Evolutionary conservation across 2,797 vertebrate genomes (phyloP).

Genomic region (Coregonus sp.): DNA sequence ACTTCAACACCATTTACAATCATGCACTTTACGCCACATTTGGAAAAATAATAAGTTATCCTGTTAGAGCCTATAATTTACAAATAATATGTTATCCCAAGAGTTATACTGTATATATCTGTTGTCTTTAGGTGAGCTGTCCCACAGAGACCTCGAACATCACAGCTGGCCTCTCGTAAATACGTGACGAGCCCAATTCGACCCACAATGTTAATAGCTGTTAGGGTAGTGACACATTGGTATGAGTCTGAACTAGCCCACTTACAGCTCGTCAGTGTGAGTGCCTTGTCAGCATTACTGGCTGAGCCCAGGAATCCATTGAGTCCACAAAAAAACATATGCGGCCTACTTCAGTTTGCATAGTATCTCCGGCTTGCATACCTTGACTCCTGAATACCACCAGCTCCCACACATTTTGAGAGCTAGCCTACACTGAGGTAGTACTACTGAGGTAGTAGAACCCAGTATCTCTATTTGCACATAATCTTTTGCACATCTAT

Average conservation of each 20-base stretch:
- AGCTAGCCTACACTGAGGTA: too few relatives aligned
- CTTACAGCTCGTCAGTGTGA: too few relatives aligned
- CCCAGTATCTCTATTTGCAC: too few relatives aligned
- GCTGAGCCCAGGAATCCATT: background rate
- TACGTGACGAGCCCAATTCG: background rate
- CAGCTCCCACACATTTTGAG: background rate
- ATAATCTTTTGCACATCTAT: too few relatives aligned
- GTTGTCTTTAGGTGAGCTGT: too few relatives aligned
- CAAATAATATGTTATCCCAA: too few relatives aligned
- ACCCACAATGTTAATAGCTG: background rate
- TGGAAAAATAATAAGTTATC: too few relatives aligned
- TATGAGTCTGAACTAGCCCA: background rate
- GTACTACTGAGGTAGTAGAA: too few relatives aligned
- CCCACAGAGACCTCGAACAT: background rate
- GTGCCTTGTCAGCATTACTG: background rate
- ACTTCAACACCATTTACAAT: background rate
- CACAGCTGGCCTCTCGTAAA: background rate
- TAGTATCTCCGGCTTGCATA: background rate
- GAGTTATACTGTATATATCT: too few relatives aligned
- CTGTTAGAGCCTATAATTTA: too few relatives aligned
- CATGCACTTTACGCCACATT: background rate
- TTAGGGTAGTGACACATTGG: background rate
- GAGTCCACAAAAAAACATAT: background rate
- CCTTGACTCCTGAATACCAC: background rate
- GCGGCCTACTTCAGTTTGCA: background rate